Evolutionary conservation across 2,113 vertebrate species (phyloP).

Genomic region (Spermophilus dauricus): DNA sequence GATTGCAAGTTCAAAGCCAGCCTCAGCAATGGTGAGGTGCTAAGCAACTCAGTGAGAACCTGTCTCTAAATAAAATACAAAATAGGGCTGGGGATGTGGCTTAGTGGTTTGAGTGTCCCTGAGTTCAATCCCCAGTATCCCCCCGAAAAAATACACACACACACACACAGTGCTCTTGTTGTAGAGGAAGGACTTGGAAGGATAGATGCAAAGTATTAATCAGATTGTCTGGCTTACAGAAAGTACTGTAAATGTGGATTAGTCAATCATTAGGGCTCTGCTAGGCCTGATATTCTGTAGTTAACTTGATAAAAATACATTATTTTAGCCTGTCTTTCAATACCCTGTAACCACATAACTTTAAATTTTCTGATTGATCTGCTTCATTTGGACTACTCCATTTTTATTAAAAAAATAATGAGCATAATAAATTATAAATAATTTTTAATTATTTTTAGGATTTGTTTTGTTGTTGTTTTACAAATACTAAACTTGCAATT

Average conservation of each 20-base stretch:
- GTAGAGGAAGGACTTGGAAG: background rate
- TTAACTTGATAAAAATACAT: background rate
- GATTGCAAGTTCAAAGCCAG: no score
- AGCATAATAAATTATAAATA: background rate
- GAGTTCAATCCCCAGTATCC: no score
- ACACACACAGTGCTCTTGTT: no score
- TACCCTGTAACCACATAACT: background rate
- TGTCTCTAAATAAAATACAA: no score
- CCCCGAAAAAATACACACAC: no score
- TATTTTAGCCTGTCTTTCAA: background rate
- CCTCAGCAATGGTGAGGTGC: no score
- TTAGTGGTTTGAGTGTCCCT: no score
- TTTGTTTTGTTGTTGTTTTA: no score
- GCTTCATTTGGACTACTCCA: background rate
- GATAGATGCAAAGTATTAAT: background rate
- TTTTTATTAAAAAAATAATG: background rate
- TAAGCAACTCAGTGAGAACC: no score
- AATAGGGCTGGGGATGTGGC: no score
- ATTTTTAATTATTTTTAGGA: background rate
- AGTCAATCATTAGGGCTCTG: background rate
- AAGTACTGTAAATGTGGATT: background rate
- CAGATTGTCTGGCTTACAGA: background rate
- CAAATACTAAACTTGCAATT: slow-evolving; percentile 50
- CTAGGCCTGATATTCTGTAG: background rate
- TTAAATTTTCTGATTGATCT: background rate